Percentiles rank a stretch among this genome's conserved stretches.
Conservation (phyloP, 2,888 invertebrate species). For the Argyra leucocephala region DNA sequence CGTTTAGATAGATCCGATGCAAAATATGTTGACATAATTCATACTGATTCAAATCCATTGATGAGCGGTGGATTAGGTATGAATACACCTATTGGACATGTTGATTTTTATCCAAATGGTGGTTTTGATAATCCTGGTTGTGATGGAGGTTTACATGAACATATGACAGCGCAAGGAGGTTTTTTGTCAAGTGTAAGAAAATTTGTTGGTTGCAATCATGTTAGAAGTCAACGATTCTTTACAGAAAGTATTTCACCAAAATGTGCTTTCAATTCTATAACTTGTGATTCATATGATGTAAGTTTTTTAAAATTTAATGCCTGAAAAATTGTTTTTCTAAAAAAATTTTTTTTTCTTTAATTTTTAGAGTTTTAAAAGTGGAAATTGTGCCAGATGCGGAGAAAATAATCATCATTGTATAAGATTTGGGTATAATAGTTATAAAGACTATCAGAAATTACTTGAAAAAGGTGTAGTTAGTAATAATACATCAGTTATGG, state of each 20-base stretch:
- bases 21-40: constrained; percentile 78
- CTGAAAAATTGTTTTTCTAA: neutral
- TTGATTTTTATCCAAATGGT: constrained; percentile 88
- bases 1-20: constrained; percentile 81
- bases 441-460: constrained; percentile 47
- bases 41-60: constrained; percentile 73
- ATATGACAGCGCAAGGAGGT: constrained; percentile 53
- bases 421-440: constrained; percentile 58
- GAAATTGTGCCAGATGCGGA: constrained; percentile 61
- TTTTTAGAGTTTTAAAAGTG: constrained; percentile 55
- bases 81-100: constrained; percentile 71
- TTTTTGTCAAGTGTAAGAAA: constrained; percentile 50
- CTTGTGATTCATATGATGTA: constrained; percentile 69
- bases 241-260: constrained; percentile 69
- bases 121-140: constrained; percentile 72
- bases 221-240: constrained; percentile 73
- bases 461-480: constrained; percentile 44
- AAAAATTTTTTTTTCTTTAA: constrained; percentile 8
- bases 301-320: constrained; percentile 25
- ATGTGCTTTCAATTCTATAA: constrained; percentile 69
- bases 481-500: constrained; percentile 47
- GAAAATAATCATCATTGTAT: constrained; percentile 56
- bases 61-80: constrained; percentile 72
- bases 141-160: constrained; percentile 50
- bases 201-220: constrained; percentile 73